Conservation (phyloP, 2,888 invertebrate species). For the Papilio protenor region DNA sequence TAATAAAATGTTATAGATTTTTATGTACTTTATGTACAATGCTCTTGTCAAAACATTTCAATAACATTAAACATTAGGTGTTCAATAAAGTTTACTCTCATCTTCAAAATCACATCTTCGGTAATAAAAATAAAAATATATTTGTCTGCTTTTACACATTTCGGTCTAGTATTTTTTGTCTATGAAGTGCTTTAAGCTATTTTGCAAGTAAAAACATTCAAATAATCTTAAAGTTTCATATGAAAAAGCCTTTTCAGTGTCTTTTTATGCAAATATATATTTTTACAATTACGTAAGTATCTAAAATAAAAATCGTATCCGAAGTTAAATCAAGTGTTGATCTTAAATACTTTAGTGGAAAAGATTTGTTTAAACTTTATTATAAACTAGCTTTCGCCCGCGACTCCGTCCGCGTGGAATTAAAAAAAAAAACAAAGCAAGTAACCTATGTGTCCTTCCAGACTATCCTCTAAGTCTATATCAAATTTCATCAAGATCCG, state of each 20-base stretch:
- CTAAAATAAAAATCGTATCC: background rate
- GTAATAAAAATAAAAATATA: conserved; percentile 33
- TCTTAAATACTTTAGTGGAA: too few species aligned
- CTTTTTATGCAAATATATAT: background rate
- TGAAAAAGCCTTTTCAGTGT: background rate
- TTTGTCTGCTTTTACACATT: conserved; percentile 33
- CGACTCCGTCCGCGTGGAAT: too few species aligned
- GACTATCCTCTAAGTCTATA: too few species aligned
- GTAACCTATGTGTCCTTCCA: too few species aligned
- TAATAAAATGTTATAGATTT: conserved; percentile 19
- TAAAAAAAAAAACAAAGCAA: too few species aligned
- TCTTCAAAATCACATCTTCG: conserved; percentile 38
- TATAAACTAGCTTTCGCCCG: too few species aligned
- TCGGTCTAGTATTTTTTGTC: background rate
- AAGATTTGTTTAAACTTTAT: too few species aligned
- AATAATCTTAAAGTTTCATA: background rate
- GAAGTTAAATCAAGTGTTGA: too few species aligned
- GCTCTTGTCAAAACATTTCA: conserved; percentile 26
- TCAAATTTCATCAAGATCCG: too few species aligned
- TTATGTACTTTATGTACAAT: conserved; percentile 19
- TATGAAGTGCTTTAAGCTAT: conserved; percentile 2
- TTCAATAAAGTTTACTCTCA: conserved; percentile 34
- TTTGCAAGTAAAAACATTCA: background rate
- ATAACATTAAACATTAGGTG: conserved; percentile 36
- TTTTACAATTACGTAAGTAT: background rate